Evolutionary conservation across 2,113 vertebrate genomes (phyloP).

Genomic region (Hippocampus barbouri): DNA sequence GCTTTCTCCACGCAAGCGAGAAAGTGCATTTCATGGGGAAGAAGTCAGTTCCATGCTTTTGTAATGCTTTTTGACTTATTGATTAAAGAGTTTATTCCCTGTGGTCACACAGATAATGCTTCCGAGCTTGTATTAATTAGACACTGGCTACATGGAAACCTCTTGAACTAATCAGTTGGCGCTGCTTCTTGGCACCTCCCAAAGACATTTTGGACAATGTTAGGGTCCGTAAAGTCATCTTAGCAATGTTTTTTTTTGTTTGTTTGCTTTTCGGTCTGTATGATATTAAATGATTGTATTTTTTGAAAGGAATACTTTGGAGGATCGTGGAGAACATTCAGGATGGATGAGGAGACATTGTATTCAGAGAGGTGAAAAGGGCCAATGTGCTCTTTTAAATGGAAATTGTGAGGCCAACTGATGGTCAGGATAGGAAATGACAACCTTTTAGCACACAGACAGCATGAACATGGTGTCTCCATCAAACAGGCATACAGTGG

Average conservation of each 20-base stretch:
- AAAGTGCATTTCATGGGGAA: slow-evolving; percentile 17
- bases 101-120: background rate
- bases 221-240: background rate
- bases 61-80: background rate
- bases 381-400: slow-evolving; percentile 49
- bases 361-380: slow-evolving; percentile 9
- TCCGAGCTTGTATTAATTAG: background rate
- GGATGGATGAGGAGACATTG: background rate
- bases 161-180: background rate
- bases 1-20: slow-evolving; percentile 12
- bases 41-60: slow-evolving; percentile 16
- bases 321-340: background rate
- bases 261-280: background rate
- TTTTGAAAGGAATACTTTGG: background rate
- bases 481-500: slow-evolving; percentile 12
- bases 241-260: background rate
- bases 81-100: slow-evolving; percentile 4
- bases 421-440: slow-evolving; percentile 51
- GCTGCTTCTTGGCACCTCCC: background rate
- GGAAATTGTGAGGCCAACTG: slow-evolving; percentile 44
- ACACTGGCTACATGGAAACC: background rate
- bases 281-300: background rate
- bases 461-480: slow-evolving; percentile 39
- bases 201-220: background rate
- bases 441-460: slow-evolving; percentile 21